Evolutionary conservation across 2,888 invertebrate genomes (phyloP).

Genomic region (Drosophila maculinotata): DNA sequence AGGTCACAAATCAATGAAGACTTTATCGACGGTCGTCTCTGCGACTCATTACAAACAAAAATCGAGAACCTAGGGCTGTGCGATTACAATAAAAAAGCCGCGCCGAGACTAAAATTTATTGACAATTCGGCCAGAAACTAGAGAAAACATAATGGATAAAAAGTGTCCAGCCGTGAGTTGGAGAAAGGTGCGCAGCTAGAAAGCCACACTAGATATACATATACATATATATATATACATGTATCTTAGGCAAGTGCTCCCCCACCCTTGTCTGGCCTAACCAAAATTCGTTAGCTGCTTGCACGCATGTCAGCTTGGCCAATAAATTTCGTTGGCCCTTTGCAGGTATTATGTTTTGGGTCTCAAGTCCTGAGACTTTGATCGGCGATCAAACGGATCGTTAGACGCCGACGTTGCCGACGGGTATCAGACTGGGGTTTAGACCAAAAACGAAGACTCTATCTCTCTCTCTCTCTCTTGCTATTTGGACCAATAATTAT

Average conservation of each 20-base stretch:
- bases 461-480: conserved; percentile 4
- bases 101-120: conserved; percentile 74
- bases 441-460: conserved; percentile 28
- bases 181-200: conserved; percentile 65
- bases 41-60: conserved; percentile 73
- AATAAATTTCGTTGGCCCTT: conserved; percentile 63
- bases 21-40: conserved; percentile 72
- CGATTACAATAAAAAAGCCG: conserved; percentile 73
- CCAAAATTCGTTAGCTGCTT: conserved; percentile 45
- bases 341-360: conserved; percentile 18
- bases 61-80: conserved; percentile 27
- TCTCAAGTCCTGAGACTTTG: conserved; percentile 40
- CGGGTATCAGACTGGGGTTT: conserved; percentile 36
- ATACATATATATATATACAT: background rate
- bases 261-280: background rate
- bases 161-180: conserved; percentile 74
- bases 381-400: conserved; percentile 71
- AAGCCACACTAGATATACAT: conserved; percentile 41
- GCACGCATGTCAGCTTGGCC: conserved; percentile 63
- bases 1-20: conserved; percentile 82
- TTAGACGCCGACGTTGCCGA: conserved; percentile 75
- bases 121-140: conserved; percentile 57
- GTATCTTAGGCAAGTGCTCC: conserved; percentile 35
- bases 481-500: conserved; percentile 73
- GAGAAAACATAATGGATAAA: conserved; percentile 70